Evolutionary conservation across 2,113 vertebrate species (phyloP), one percentile per base, ranked within the genome.

Genomic region (Oryzias melastigma): DNA sequence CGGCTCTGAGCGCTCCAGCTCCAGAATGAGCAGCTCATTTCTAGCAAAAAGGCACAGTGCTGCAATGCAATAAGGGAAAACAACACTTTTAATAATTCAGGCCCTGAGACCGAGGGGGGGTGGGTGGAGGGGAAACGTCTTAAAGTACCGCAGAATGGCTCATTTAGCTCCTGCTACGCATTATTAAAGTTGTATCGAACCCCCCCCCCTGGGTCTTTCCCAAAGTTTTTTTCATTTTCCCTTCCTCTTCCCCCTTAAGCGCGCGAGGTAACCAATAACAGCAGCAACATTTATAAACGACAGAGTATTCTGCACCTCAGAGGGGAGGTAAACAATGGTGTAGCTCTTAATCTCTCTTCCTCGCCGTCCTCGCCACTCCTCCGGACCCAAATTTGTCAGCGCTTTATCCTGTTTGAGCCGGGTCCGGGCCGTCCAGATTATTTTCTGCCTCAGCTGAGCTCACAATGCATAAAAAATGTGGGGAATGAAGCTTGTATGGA

Each of bases 81-180:
- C 88, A 90, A 90, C 87, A 90, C 83, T 90, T 87, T 91, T 85
- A 91, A 90, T 90, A 90, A 91, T 90, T 90, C 85, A 91, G 81
- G 83, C 61, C 75, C 64, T 72, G 82, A 85, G 82, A 84, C 77
- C 60, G 82, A 53, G 76, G 65, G 57, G 46, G 66, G 29, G 48
- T 2, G 48, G 70, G 10, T 4, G 65, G 71, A 46, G 62, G 59
- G 68, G 65, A 74, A 83, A 65, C 49, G 65, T 82, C 83, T 84
- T 80, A 86, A 85, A 89, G 83, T 84, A 85, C 81, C 69, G 75
- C 81, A 84, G 84, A 89, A 89, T 60, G 87, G 86, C 84, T 91
- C 85, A 87, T 92, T 92, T 89, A 89, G 82, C 87, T 81, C 49
- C 75, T 77, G 81, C 82, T 87, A 85, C 78, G 81, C 86, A 80